phyloP scores from a whole-genome alignment of 1,140 invertebrate species.

The Oncopodura yosiiana region DNA sequence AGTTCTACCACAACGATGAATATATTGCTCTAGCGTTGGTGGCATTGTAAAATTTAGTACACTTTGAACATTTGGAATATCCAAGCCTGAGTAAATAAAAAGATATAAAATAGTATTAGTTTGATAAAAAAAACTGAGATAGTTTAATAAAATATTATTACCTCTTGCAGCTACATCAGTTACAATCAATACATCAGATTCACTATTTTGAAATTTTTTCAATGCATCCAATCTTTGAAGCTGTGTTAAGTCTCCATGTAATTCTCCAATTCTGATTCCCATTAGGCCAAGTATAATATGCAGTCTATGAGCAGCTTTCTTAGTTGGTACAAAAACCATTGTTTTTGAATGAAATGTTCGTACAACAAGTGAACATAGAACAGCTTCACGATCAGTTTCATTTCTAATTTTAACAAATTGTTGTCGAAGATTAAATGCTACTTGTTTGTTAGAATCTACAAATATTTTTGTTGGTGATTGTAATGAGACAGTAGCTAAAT shows the following conservation, averaged over 20 bases:
- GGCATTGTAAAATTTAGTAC: constrained; percentile 94
- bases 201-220: constrained; percentile 77
- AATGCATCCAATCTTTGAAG: constrained; percentile 79
- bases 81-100: constrained; percentile 51
- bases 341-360: constrained; percentile 84
- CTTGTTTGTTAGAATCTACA: constrained; percentile 90
- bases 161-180: constrained; percentile 92
- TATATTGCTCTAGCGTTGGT: constrained; percentile 85
- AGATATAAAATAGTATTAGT: not conserved
- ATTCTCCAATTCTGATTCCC: constrained; percentile 74
- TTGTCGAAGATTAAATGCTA: constrained; percentile 87
- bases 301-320: constrained; percentile 82
- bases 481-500: constrained; percentile 81
- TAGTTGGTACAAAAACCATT: constrained; percentile 94
- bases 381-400: constrained; percentile 81
- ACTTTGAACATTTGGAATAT: constrained; percentile 91
- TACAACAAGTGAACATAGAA: constrained; percentile 80
- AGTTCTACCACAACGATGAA: constrained; percentile 88
- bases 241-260: constrained; percentile 92
- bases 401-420: constrained; percentile 83
- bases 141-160: constrained; percentile 1
- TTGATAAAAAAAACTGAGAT: not conserved
- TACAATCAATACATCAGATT: constrained; percentile 82
- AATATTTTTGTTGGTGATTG: constrained; percentile 86
- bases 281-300: constrained; percentile 83